Percentiles rank a stretch among this genome's conserved stretches.
These are phyloP conservation scores for Macrosteles quadrilineatus DNA, from an alignment of 1,140 invertebrate species.

Conservation along the genomic window DNA sequence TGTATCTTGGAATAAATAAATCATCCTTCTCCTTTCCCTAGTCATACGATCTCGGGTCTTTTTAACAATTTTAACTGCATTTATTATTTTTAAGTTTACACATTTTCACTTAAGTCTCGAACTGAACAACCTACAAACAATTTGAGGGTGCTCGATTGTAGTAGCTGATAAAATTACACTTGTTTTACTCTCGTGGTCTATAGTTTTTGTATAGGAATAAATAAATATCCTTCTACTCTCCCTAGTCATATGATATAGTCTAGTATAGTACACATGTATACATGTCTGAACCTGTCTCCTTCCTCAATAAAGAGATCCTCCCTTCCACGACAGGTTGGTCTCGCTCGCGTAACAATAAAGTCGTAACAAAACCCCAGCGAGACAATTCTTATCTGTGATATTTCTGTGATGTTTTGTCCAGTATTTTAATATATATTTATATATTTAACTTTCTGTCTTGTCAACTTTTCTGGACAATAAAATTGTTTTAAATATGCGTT, in stretches of 20 bases:
- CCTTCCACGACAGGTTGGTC: constrained; percentile 7
- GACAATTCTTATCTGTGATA: constrained; percentile 27
- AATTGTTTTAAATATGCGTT: constrained; percentile 18
- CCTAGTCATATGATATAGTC: neutral
- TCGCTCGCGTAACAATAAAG: constrained; percentile 25
- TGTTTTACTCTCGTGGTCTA: constrained; percentile 4
- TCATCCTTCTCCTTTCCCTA: no score
- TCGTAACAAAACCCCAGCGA: neutral
- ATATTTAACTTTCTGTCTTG: constrained; percentile 23
- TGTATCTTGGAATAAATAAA: no score
- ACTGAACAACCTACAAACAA: no score
- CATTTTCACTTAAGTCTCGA: no score
- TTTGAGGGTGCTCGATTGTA: no score
- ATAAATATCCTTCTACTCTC: neutral
- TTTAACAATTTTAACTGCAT: no score
- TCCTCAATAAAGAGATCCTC: constrained; percentile 21
- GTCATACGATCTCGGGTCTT: no score
- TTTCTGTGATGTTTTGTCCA: constrained; percentile 29
- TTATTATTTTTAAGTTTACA: no score
- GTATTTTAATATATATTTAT: constrained; percentile 18
- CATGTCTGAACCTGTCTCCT: constrained; percentile 21
- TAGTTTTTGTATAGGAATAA: constrained; percentile 24
- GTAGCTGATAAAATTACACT: no score
- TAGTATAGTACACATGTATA: neutral
- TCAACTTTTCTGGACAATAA: constrained; percentile 29